A percentile compares a stretch with the other conserved stretches of the same genome.
Evolutionary conservation across 1,140 invertebrate genomes (phyloP).

Genomic region (Calephelis nemesis): DNA sequence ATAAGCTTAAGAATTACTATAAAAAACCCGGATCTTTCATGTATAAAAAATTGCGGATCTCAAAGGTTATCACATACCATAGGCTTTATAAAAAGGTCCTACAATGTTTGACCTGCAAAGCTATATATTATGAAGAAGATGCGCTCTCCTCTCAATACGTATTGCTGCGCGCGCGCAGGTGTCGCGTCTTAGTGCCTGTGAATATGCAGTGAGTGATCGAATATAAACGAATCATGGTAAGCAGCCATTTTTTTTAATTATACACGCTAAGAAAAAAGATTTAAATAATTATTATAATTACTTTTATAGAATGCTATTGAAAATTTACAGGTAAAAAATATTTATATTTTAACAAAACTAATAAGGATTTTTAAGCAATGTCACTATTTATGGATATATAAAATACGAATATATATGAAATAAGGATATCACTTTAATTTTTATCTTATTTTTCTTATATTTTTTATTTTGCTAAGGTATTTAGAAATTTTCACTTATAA

Average conservation of each 20-base stretch:
- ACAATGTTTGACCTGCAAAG: constrained; percentile 28
- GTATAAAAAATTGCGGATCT: constrained; percentile 11
- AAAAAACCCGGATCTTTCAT: constrained; percentile 5
- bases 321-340: too few species aligned
- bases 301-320: too few species aligned
- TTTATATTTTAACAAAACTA: too few species aligned
- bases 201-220: constrained; percentile 37
- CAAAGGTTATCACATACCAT: constrained; percentile 14
- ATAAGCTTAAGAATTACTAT: too few species aligned
- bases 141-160: constrained; percentile 26
- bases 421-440: too few species aligned
- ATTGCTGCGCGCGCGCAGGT: constrained; percentile 26
- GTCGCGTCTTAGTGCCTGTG: constrained; percentile 32
- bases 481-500: too few species aligned
- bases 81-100: constrained; percentile 2
- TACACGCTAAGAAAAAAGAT: background rate
- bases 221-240: constrained; percentile 33
- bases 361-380: too few species aligned
- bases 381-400: too few species aligned
- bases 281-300: too few species aligned
- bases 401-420: too few species aligned
- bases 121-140: constrained; percentile 33
- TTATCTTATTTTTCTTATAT: too few species aligned
- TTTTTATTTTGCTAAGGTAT: too few species aligned
- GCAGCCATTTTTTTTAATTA: constrained; percentile 12